phyloP scores from a whole-genome alignment of 2,113 vertebrate species.

The Platichthys flesus region DNA sequence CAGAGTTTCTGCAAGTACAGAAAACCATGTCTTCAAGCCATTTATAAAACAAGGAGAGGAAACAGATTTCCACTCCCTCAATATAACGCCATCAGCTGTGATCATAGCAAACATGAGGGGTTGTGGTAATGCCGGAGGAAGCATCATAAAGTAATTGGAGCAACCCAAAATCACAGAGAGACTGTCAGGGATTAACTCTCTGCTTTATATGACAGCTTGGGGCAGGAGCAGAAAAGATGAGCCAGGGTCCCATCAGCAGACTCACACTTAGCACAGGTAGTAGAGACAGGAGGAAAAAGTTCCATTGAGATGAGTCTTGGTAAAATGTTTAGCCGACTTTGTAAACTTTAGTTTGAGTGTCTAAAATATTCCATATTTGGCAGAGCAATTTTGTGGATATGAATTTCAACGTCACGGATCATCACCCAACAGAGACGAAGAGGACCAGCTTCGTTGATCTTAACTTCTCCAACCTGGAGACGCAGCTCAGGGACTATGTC shows the following conservation, averaged over 20 bases:
- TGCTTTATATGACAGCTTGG: neutral
- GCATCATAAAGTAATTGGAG: neutral
- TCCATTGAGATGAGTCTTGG: neutral
- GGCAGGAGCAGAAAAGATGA: neutral
- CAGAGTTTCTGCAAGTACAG: neutral
- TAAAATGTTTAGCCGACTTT: neutral
- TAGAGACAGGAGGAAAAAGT: neutral
- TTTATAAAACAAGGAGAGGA: no score
- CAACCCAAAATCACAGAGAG: neutral
- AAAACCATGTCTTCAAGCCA: neutral
- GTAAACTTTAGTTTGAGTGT: neutral
- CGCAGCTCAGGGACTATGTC: constrained; percentile 69
- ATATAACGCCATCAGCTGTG: neutral
- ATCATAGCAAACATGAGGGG: neutral
- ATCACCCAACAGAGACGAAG: constrained; percentile 7
- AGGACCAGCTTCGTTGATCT: constrained; percentile 35
- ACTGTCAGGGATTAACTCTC: neutral
- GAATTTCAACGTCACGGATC: constrained; percentile 29
- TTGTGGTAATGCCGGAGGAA: neutral
- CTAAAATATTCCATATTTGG: constrained; percentile 9
- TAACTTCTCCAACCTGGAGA: constrained; percentile 66
- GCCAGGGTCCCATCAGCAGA: neutral
- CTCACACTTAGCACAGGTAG: no score
- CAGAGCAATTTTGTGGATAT: constrained; percentile 61
- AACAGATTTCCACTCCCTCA: neutral